A percentile compares a stretch with the other conserved stretches of the same genome.
Conservation (phyloP, 2,888 invertebrate species). For the Tenthredo scrophulariae region DNA sequence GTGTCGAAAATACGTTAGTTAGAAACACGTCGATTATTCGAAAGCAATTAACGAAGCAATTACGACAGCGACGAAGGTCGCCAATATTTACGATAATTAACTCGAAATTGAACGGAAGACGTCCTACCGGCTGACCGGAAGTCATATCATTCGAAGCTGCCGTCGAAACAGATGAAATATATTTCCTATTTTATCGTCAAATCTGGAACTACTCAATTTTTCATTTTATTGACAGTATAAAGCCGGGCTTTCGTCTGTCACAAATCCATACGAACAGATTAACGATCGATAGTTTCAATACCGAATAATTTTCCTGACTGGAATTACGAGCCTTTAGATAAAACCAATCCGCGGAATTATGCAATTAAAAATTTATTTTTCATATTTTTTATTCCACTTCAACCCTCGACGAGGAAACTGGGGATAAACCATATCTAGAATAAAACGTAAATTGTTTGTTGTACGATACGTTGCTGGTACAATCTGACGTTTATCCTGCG, state of each 20-base stretch:
- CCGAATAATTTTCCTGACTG: no score
- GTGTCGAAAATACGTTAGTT: neutral
- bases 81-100: conserved; percentile 63
- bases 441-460: conserved; percentile 1
- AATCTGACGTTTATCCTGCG: conserved; percentile 22
- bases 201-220: neutral
- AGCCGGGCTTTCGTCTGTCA: no score
- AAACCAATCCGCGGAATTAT: neutral
- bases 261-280: no score
- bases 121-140: conserved; percentile 61
- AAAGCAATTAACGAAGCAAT: conserved; percentile 70
- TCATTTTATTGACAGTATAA: neutral
- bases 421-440: neutral
- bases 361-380: neutral
- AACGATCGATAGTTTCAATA: no score
- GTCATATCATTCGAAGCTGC: conserved; percentile 53
- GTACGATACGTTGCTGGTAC: conserved; percentile 48
- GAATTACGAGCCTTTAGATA: no score
- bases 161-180: conserved; percentile 40
- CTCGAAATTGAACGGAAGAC: conserved; percentile 66
- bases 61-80: conserved; percentile 62
- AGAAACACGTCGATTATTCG: conserved; percentile 30
- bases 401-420: neutral
- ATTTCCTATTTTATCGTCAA: conserved; percentile 14
- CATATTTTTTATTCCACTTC: neutral